These are phyloP conservation scores for Acrossocheilus fasciatus DNA, from an alignment of 2,797 vertebrate genomes.

Conservation along the genomic window DNA sequence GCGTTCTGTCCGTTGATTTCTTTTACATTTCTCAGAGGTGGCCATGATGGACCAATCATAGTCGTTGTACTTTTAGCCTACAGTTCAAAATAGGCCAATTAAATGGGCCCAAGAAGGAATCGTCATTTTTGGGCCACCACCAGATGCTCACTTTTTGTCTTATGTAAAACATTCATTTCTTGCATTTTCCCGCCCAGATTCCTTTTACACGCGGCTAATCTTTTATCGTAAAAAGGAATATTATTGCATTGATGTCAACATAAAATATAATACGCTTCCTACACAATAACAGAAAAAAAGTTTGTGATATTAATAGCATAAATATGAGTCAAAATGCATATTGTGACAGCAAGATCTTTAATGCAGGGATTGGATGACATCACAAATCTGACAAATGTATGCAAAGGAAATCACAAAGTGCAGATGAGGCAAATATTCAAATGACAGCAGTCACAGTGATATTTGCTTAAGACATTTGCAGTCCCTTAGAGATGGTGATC, in stretches of 20 bases:
- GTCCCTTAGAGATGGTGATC: conserved; percentile 24
- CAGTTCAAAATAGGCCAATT: neutral
- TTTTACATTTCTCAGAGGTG: neutral
- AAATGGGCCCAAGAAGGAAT: neutral
- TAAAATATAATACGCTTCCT: neutral
- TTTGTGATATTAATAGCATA: conserved; percentile 7
- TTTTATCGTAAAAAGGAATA: neutral
- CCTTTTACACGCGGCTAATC: neutral
- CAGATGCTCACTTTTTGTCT: neutral
- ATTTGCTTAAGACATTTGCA: conserved; percentile 46
- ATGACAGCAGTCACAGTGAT: conserved; percentile 58
- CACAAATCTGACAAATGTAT: conserved; percentile 41
- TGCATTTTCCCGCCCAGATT: neutral
- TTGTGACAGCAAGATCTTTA: conserved; percentile 36
- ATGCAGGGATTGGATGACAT: conserved; percentile 32
- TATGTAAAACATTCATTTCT: neutral
- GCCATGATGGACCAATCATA: neutral
- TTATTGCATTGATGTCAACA: neutral
- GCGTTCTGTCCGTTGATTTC: neutral
- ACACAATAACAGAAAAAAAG: neutral
- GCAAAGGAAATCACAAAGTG: conserved; percentile 36
- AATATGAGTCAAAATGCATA: conserved; percentile 19
- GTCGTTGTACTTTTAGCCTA: neutral
- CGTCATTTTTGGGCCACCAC: neutral
- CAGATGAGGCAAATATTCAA: conserved; percentile 49